Base-by-base conservation (phyloP, 2,888 invertebrate genomes). In the Cordilura impudica region DNA sequence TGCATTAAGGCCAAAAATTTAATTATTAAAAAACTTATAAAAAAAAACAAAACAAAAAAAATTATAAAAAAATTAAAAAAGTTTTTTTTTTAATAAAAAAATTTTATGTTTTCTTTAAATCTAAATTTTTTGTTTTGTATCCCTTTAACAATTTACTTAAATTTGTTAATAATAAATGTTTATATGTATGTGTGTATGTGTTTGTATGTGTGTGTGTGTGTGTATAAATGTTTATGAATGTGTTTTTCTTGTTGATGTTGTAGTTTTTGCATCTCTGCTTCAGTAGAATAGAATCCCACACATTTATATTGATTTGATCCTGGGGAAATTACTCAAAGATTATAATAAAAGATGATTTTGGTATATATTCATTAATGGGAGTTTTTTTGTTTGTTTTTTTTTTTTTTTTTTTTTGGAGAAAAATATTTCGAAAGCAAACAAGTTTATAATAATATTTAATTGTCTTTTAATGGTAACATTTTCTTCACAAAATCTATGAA, bases 1-100 rank as follows among this genome's bases (percentile, higher is more conserved):
- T 70, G 73, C 75, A 83, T 84, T 86, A 87, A 87, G 87, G 87
- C 87, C 87, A 87, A 86, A 86, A 87, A 87, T 85, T 82, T 80
- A 86, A 77, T 87, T 84, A 83, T 80, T 82, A 85, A 85, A 69
- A 73, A 53, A 74, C 31, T 70, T 58, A 69, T 67, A 61, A 29
- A 67, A 79, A 65, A 43, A 10, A 60, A 70, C 21, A 73, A 60
- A 74, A 18, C 10, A 35, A 58, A 39, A 60, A 78, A 69, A 49
- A 72, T 31, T 19, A 31, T 39, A 69, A 66, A 63, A 61, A 71
- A 65, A 47, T 18, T 73, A 75, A 79, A 60, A 61, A 75, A 49
- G 60, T 45, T 71, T 71, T 51, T 45, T 23, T 65, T 70, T 70
- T 49, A 56, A 35, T 63, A 60, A 80, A 74, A 72, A 76, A 56